Percentiles rank a stretch among this genome's conserved stretches.
These are phyloP conservation scores for Margarornis squamiger DNA, from an alignment of 2,797 vertebrate genomes.

Conservation along the genomic window DNA sequence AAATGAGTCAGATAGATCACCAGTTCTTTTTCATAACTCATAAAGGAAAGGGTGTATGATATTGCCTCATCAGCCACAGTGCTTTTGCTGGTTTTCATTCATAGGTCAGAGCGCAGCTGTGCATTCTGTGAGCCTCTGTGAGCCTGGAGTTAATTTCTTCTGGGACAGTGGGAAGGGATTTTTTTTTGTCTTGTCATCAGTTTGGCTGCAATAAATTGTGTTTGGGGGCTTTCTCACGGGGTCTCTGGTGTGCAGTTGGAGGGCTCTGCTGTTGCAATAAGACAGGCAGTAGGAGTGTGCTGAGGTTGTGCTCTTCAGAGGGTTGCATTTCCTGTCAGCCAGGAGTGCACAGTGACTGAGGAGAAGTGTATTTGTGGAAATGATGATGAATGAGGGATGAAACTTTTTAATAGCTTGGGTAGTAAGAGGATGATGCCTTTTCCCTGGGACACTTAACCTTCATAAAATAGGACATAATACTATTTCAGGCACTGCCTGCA, in stretches of 20 bases:
- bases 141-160: background rate
- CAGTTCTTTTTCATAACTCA: background rate
- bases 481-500: slow-evolving; percentile 8
- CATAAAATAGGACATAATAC: background rate
- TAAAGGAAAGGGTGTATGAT: background rate
- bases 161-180: background rate
- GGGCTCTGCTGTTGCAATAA: background rate
- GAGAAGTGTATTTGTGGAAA: background rate
- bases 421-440: background rate
- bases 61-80: background rate
- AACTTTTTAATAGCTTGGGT: slow-evolving; percentile 23
- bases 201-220: background rate
- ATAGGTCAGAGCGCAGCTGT: background rate
- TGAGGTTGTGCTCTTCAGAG: background rate
- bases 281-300: background rate
- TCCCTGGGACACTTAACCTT: slow-evolving; percentile 34
- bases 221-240: background rate
- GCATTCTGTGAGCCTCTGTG: background rate
- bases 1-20: background rate
- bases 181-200: background rate
- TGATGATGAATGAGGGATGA: background rate
- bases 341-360: background rate
- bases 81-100: background rate
- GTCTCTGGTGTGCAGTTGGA: fast-evolving
- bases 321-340: background rate